These are phyloP conservation scores for Istiophorus platypterus DNA, from an alignment of 2,113 vertebrate genomes.

Conservation along the genomic window DNA sequence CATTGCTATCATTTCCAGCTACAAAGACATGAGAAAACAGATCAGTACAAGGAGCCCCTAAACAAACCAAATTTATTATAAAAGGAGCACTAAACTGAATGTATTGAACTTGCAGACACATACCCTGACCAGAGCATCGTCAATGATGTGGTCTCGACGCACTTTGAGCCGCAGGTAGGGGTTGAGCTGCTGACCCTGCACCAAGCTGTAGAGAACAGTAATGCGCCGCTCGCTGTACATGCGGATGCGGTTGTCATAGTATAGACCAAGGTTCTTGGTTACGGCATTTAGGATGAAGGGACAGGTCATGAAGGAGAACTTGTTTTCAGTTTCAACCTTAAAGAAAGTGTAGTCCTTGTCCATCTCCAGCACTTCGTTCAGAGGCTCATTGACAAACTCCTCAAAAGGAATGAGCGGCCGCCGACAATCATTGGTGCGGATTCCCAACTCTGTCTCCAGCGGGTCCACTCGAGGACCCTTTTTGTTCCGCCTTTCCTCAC, in stretches of 20 bases:
- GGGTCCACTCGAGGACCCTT: slow-evolving; percentile 97
- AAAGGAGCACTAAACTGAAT: accelerated
- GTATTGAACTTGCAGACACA: slow-evolving; percentile 57
- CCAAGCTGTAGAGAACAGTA: slow-evolving; percentile 97
- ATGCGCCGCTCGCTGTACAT: slow-evolving; percentile 99
- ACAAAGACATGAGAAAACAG: neutral
- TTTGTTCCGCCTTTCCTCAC: slow-evolving; percentile 96
- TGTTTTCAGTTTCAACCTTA: slow-evolving; percentile 99
- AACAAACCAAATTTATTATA: neutral
- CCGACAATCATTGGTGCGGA: slow-evolving; percentile 95
- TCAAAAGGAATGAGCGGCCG: slow-evolving; percentile 95
- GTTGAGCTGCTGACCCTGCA: slow-evolving; percentile 98
- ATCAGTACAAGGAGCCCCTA: neutral
- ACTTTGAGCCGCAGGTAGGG: slow-evolving; percentile 97
- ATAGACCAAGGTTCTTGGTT: slow-evolving; percentile 98
- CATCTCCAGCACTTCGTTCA: slow-evolving; percentile 99
- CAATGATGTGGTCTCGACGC: slow-evolving; percentile 97
- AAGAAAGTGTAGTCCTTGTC: slow-evolving; percentile 99
- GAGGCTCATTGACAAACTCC: slow-evolving; percentile 98
- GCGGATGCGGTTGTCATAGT: slow-evolving; percentile 99
- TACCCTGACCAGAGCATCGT: slow-evolving; percentile 97
- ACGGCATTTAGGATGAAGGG: slow-evolving; percentile 98
- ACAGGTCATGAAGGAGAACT: slow-evolving; percentile 99
- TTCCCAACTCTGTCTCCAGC: slow-evolving; percentile 95
- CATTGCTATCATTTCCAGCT: slow-evolving; percentile 98